Conservation (phyloP, 1,140 invertebrate species). For the Battus philenor region DNA sequence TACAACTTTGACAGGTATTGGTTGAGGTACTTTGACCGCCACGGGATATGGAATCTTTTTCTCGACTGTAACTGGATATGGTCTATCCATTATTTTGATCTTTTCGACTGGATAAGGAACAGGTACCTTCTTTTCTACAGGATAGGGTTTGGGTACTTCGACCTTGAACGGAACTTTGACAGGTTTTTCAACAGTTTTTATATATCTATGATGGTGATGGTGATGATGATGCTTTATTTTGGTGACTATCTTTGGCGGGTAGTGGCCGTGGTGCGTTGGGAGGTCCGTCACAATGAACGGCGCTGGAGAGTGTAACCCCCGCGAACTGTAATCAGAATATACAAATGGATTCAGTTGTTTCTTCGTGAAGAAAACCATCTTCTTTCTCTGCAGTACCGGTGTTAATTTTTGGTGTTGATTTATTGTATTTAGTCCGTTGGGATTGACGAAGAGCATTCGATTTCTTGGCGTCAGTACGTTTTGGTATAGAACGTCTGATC, state of each 20-base stretch:
- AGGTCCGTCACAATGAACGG: slow-evolving; percentile 33
- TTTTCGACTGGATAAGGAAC: slow-evolving; percentile 79
- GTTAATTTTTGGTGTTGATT: slow-evolving; percentile 19
- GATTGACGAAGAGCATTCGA: slow-evolving; percentile 40
- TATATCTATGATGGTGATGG: slow-evolving; percentile 78
- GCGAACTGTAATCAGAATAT: slow-evolving; percentile 37
- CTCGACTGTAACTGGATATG: slow-evolving; percentile 79
- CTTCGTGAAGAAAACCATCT: slow-evolving; percentile 50
- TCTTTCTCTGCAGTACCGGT: slow-evolving; percentile 34
- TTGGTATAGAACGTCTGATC: slow-evolving; percentile 36
- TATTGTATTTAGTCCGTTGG: slow-evolving; percentile 44
- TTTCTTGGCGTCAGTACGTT: slow-evolving; percentile 21
- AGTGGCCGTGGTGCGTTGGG: slow-evolving; percentile 36
- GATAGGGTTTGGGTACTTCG: slow-evolving; percentile 75
- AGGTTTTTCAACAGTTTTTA: slow-evolving; percentile 77
- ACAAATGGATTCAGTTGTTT: slow-evolving; percentile 35
- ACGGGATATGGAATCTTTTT: slow-evolving; percentile 80
- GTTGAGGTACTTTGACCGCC: slow-evolving; percentile 77
- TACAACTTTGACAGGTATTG: slow-evolving; percentile 70
- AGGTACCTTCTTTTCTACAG: slow-evolving; percentile 79
- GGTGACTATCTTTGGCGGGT: slow-evolving; percentile 45
- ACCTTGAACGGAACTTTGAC: slow-evolving; percentile 66
- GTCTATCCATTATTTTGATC: slow-evolving; percentile 80
- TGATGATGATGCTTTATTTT: slow-evolving; percentile 79
- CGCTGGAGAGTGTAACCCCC: slow-evolving; percentile 20